Evolutionary conservation across 2,888 invertebrate genomes (phyloP), one percentile per base, ranked within the genome.

Genomic region (Drosophila peninsularis): DNA sequence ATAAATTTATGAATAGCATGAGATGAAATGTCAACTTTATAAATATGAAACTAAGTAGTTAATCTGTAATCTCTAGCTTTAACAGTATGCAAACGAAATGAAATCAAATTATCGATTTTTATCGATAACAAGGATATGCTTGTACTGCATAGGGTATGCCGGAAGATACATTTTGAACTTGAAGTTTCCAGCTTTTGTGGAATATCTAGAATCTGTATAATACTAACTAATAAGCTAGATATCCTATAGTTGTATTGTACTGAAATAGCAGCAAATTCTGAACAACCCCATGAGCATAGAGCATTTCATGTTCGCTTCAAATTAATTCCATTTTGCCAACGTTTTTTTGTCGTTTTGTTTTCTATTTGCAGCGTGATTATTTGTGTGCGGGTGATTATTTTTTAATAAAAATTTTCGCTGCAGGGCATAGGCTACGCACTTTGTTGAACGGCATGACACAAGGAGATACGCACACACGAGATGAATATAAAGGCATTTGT

Each of bases 401-500:
- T 84, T 84, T 84, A 84, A 89, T 84, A 84, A 71, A 71, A 87
- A 76, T 66, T 42, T 75, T 75, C 41, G 89, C 89, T 74, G 45
- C 53, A 55, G 63, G 83, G 88, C 83, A 84, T 75, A 66, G 87
- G 89, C 83, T 87, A 84, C 83, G 89, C 83, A 83, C 89, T 83
- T 83, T 83, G 83, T 83, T 87, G 66, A 86, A 72, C 89, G 75
- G 78, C 82, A 64, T 88, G 82, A 82, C 82, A 82, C 83, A 84
- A 80, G 68, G 19, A 37, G 54, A 63, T 67, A 50, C 50, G 50
- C 64, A 58, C 36, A 57, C 34, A 63, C 67, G 2, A 52, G 58
- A 49, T 50, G 50, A 36, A 57, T 50, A 49, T 36, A 47, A 56
- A 60, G 57, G 57, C 52, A 80, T 86, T 88, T 88, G 87, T 79